Evolutionary conservation across 2,113 vertebrate species (phyloP), one percentile per base, ranked within the genome.

Genomic region (Origma solitaria): DNA sequence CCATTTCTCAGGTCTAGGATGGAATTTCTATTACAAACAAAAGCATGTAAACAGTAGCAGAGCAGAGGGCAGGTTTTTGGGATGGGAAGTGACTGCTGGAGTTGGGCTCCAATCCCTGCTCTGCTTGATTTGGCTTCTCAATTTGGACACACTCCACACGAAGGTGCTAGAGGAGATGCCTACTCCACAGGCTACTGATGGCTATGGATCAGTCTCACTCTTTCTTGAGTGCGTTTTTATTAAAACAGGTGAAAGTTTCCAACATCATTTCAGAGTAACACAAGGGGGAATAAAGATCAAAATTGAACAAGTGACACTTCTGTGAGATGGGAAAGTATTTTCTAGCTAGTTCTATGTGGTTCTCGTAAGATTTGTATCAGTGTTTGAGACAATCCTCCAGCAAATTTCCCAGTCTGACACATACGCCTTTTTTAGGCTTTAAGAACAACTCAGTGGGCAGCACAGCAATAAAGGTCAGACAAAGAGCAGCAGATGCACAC

Each of bases 361-460:
- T 92, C 86, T 78, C 15, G 1, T 16, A 53, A 33, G 64, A 77
- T 86, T 44, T 40, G 40, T 50, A 30, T 95, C 73, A 82, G 70
- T 18, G 21, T 16, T 79, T 44, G 50, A 86, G 35, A 70, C 62
- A 69, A 72, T 24, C 25, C 30, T 69, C 45, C 44, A 1, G 79
- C 35, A 93, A 95, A 91, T 96, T 96, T 88, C 85, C 79, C 92
- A 78, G 51, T 61, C 54, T 92, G 85, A 86, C 9, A 10, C 76
- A 88, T 40, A 40, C 2, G 14, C n/a, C 17, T 89, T 54, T 86
- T 73, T 66, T 86, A 85, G 50, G 54, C 56, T 81, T 62, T 49
- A 82, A 69, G 80, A 72, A 61, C 70, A 96, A 78, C 11, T 58
- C 88, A 95, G 93, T 86, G 94, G 93, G 94, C 71, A 92, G 90